Evolutionary conservation across 2,888 invertebrate genomes (phyloP).

Genomic region (Kryphioiulus occultus): DNA sequence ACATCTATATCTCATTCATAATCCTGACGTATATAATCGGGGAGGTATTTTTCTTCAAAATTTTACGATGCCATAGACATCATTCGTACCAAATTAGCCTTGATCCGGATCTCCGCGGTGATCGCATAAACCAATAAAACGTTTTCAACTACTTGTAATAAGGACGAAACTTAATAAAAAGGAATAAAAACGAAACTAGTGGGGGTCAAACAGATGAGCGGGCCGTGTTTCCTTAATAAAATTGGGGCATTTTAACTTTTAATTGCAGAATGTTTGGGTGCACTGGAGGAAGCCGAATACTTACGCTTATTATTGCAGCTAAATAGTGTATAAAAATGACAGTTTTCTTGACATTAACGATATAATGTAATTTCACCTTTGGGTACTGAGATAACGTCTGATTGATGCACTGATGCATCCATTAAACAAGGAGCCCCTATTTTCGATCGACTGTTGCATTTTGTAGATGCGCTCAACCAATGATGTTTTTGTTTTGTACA

Average conservation of each 20-base stretch:
- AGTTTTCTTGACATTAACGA: background rate
- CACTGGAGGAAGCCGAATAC: too few species aligned
- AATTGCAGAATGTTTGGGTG: background rate
- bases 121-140: background rate
- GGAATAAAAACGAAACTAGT: background rate
- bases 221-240: background rate
- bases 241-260: background rate
- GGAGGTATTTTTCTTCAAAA: background rate
- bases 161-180: background rate
- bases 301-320: too few species aligned
- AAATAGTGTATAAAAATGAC: background rate
- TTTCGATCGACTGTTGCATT: too few species aligned
- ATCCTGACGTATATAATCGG: background rate
- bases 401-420: too few species aligned
- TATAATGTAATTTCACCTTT: too few species aligned
- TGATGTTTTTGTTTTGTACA: too few species aligned
- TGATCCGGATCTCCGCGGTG: background rate
- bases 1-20: background rate
- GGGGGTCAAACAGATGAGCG: background rate
- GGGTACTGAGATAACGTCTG: too few species aligned
- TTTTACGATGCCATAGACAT: background rate
- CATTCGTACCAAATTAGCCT: conserved; percentile 17
- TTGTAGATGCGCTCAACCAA: too few species aligned
- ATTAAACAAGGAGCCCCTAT: too few species aligned
- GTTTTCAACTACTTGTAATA: background rate